Conservation (phyloP, 2,113 vertebrate species). For the Eretmochelys imbricata region DNA sequence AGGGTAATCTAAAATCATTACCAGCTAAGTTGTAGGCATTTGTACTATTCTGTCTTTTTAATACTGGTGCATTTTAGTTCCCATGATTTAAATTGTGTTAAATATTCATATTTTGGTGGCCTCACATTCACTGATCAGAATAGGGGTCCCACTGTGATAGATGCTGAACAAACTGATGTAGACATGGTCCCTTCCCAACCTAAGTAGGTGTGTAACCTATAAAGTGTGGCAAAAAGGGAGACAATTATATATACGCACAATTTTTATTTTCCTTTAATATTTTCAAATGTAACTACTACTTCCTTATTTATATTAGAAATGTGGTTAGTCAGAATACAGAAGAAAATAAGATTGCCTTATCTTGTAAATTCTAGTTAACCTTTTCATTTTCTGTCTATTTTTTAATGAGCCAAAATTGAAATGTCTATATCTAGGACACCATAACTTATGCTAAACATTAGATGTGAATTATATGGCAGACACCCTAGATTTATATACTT, state of each 20-base stretch:
- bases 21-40: neutral
- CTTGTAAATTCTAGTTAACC: neutral
- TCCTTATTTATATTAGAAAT: neutral
- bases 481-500: neutral
- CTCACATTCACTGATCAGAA: neutral
- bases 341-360: neutral
- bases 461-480: rapidly evolving
- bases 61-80: neutral
- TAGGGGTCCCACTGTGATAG: neutral
- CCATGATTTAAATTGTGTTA: neutral
- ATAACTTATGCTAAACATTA: neutral
- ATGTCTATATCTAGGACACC: neutral
- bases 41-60: neutral
- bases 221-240: neutral
- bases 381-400: rapidly evolving
- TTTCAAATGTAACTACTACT: neutral
- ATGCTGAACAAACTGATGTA: neutral
- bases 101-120: neutral
- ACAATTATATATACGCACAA: neutral
- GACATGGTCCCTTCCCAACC: neutral
- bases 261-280: neutral
- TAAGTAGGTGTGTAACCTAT: neutral
- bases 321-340: neutral
- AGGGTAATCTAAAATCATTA: neutral
- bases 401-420: neutral